Evolutionary conservation across 2,888 invertebrate species (phyloP).

Genomic region (Ypsolopha sequella): DNA sequence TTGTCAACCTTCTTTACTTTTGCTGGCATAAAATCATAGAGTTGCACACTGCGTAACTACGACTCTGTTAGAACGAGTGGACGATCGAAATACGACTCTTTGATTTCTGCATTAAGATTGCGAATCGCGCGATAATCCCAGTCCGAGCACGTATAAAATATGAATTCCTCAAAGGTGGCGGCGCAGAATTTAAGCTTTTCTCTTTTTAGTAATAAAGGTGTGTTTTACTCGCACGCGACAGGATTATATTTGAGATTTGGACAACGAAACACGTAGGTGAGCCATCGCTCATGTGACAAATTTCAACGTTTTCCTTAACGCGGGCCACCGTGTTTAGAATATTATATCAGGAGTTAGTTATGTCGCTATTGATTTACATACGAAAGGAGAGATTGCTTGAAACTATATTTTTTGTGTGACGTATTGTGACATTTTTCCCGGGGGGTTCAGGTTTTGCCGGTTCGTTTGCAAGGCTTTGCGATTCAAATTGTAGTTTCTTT

Average conservation of each 20-base stretch:
- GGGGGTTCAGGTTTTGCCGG: slow-evolving; percentile 45
- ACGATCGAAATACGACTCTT: slow-evolving; percentile 52
- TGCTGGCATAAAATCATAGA: slow-evolving; percentile 66
- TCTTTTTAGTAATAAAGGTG: slow-evolving; percentile 68
- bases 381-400: slow-evolving; percentile 10
- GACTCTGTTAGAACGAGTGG: slow-evolving; percentile 19
- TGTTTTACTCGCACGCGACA: slow-evolving; percentile 59
- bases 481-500: slow-evolving; percentile 61
- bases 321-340: slow-evolving; percentile 65
- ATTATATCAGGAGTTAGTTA: slow-evolving; percentile 49
- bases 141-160: slow-evolving; percentile 47
- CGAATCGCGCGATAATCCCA: slow-evolving; percentile 54
- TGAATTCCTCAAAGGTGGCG: slow-evolving; percentile 46
- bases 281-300: slow-evolving; percentile 72
- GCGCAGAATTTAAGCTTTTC: slow-evolving; percentile 62
- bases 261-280: slow-evolving; percentile 57
- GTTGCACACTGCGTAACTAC: slow-evolving; percentile 52
- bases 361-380: slow-evolving; percentile 61
- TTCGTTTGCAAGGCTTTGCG: slow-evolving; percentile 59
- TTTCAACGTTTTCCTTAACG: slow-evolving; percentile 70
- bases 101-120: slow-evolving; percentile 56
- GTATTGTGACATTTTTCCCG: slow-evolving; percentile 38
- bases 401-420: slow-evolving; percentile 16
- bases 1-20: slow-evolving; percentile 71
- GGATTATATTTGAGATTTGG: slow-evolving; percentile 62